Evolutionary conservation across 64 coral and sea anemone species (phyloP).

Genomic region (Montipora cactus): DNA sequence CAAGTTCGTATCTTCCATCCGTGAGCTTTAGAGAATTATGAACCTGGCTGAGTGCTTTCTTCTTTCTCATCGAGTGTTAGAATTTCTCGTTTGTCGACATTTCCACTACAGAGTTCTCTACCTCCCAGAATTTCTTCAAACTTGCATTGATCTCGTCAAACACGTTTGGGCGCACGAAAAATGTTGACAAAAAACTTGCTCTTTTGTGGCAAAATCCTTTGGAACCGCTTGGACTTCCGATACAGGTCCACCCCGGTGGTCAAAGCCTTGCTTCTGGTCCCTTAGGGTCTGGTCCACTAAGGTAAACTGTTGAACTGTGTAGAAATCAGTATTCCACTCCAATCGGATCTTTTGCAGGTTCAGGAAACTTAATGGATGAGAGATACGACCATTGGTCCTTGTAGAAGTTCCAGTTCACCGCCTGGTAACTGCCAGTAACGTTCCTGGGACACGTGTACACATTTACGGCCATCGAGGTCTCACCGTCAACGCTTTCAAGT

Average conservation of each 20-base stretch:
- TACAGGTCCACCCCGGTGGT: conserved; percentile 51
- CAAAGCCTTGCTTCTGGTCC: conserved; percentile 56
- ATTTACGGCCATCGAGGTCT: not conserved
- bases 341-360: conserved; percentile 24
- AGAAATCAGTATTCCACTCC: conserved; percentile 60
- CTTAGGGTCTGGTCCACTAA: conserved; percentile 39
- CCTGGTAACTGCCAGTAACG: conserved; percentile 32
- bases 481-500: conserved; percentile 47
- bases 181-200: conserved; percentile 5
- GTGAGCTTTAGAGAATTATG: conserved; percentile 11
- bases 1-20: not conserved
- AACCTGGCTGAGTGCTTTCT: conserved; percentile 34
- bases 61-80: not conserved
- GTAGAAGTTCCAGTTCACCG: not conserved
- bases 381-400: not conserved
- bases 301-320: conserved; percentile 58
- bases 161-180: conserved; percentile 17
- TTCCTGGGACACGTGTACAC: not conserved
- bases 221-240: not conserved
- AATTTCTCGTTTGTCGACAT: not conserved
- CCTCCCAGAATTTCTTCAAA: not conserved
- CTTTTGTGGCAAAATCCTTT: not conserved
- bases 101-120: conserved; percentile 69
- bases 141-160: not conserved
- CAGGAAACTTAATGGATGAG: not conserved